Base-by-base conservation (phyloP, 2,888 invertebrate species). In the Tholera decimalis region DNA sequence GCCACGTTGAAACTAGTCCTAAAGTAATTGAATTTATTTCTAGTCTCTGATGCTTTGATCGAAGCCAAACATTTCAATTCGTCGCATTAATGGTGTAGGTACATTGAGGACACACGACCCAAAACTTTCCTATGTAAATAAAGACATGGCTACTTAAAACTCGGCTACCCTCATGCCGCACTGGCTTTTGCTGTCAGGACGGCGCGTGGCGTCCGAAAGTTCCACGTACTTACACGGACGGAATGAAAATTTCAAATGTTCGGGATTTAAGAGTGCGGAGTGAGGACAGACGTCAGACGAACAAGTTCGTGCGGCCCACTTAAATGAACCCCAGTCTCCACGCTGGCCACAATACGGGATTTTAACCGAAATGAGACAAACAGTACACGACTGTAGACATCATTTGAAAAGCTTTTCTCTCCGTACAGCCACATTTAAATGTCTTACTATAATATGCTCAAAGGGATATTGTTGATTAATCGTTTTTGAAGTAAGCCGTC, bases 231-330 rank as follows among this genome's bases (percentile, higher is more conserved):
- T 81, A 75, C 76, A 72, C 68, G 64, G 57, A 49, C 64, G 79
- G 79, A 86, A 85, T 85, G 85, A 82, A 86, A 82, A 85, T 86
- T 87, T 84, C 73, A 83, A 87, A 86, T 84, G 83, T 84, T 72
- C 77, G 61, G 84, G 80, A 85, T 88, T 85, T 80, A 81, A 82
- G 78, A 83, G 67, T 74, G 46, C 65, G 46, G 65, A 50, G 74
- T 83, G 82, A 59, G 77, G 82, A 83, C 87, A 83, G 78, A 65
- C 74, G 77, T 79, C 71, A 78, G 71, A 55, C 39, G 24, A 49
- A 66, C 73, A 82, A 85, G 79, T 83, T 83, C 73, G 75, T 80
- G 73, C 79, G 80, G 72, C 82, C 80, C 80, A 85, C 83, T 85
- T 84, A 79, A 85, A 84, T 84, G 80, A 83, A 80, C 77, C 22